Percentiles rank a stretch among this genome's conserved stretches.
Conservation (phyloP, 1,140 invertebrate genomes). For the Diachasma alloeum region DNA sequence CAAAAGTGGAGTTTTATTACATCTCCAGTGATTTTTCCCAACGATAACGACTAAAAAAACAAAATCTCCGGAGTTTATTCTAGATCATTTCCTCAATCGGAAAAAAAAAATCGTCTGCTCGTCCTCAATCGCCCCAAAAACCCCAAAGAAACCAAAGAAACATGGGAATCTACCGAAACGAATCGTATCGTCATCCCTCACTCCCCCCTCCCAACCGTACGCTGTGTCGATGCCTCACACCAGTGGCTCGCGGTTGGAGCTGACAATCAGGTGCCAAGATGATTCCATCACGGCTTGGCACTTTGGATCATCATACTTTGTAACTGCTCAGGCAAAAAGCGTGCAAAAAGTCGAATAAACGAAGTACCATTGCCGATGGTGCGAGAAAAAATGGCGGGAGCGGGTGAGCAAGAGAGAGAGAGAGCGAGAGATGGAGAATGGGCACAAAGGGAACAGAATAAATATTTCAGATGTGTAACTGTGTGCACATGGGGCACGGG, state of each 20-base stretch:
- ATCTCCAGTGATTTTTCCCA: no score
- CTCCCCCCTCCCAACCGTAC: background rate
- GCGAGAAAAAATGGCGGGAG: background rate
- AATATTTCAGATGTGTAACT: background rate
- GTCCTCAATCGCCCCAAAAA: background rate
- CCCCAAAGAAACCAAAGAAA: background rate
- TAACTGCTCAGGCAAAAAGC: conserved; percentile 50
- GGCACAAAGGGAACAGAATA: background rate
- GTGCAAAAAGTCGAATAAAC: background rate
- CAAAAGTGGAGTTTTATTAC: no score
- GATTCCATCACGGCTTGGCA: conserved; percentile 48
- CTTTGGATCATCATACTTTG: conserved; percentile 56
- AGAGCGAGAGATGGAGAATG: background rate
- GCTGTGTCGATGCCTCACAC: conserved; percentile 8
- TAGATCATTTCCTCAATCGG: no score
- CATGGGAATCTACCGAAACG: conserved; percentile 6
- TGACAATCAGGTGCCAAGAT: conserved; percentile 52
- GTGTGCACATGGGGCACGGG: conserved; percentile 17
- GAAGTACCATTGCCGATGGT: background rate
- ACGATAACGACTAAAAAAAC: no score
- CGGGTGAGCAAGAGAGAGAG: background rate
- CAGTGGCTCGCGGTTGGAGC: conserved; percentile 27
- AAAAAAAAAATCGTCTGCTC: background rate
- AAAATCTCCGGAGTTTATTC: no score
- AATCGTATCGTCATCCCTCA: conserved; percentile 10